Evolutionary conservation across 2,888 invertebrate genomes (phyloP), one percentile per base, ranked within the genome.

Genomic region (Leuctra nigra): DNA sequence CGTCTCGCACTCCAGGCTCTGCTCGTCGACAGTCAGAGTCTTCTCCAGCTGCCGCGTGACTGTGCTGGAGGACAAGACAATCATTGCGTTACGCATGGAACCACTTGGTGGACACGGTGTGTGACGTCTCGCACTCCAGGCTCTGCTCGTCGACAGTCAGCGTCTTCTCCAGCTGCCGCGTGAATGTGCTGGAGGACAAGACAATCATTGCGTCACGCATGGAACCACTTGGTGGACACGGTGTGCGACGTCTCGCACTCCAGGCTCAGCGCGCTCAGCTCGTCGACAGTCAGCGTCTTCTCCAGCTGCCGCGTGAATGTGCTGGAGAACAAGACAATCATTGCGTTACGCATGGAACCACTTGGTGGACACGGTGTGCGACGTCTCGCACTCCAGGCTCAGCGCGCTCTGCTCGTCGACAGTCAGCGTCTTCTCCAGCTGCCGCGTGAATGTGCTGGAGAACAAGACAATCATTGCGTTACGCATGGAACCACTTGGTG

Each of bases 401-500:
- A 91, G 75, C 0, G 84, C 82, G 65, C 84, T 83, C 23, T 84
- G 82, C 72, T 92, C 92, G 65, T 87, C 84, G 20, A 82, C 81
- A 66, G 82, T 82, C 54, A 88, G 82, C 46, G 77, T 75, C 63
- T 81, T 79, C 61, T 82, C 79, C 2, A 92, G 73, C 64, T 83
- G 82, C 68, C 84, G 86, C 2, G 87, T 83, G 68, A 92, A 92
- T 14, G 80, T 84, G 22, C 72, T 72, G 63, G n/a, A n/a, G n/a
- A n/a, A n/a, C n/a, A n/a, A n/a, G n/a, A n/a, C n/a, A n/a, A n/a
- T n/a, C n/a, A n/a, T n/a, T n/a, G n/a, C n/a, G n/a, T n/a, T n/a
- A n/a, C n/a, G n/a, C n/a, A n/a, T 86, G 86, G 74, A 82, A 91
- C 96, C 96, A 96, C 68, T 86, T 87, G 0, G 95, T 94, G 1